These are phyloP conservation scores for Leuciscus waleckii DNA, from an alignment of 2,797 vertebrate species.

Conservation along the genomic window DNA sequence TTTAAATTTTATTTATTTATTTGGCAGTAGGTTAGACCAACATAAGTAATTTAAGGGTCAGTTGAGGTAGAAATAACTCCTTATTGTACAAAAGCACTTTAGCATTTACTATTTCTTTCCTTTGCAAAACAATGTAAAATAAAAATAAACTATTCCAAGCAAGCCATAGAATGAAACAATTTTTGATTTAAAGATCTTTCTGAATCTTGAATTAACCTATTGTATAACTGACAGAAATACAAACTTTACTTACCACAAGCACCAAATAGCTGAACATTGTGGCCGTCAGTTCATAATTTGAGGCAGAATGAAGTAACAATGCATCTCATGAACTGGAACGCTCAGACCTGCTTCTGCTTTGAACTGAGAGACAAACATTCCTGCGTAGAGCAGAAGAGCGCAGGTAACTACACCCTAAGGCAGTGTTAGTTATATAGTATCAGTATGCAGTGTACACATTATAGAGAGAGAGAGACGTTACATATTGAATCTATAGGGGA, in stretches of 20 bases:
- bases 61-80: not conserved
- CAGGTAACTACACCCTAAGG: constrained; percentile 13
- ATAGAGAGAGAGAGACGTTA: not conserved
- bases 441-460: constrained; percentile 2
- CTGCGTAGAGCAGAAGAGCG: not conserved
- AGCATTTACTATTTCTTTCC: not conserved
- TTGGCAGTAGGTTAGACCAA: not conserved
- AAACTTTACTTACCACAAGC: constrained; percentile 26
- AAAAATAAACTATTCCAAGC: not conserved
- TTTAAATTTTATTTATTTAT: not conserved
- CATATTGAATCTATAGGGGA: not conserved
- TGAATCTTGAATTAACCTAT: not conserved
- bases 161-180: not conserved
- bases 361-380: not conserved
- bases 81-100: not conserved
- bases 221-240: not conserved
- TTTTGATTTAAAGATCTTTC: not conserved
- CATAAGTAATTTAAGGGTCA: not conserved
- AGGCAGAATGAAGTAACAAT: not conserved
- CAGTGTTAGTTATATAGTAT: not conserved
- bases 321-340: not conserved
- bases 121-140: not conserved
- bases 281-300: not conserved
- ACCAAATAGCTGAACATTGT: constrained; percentile 14
- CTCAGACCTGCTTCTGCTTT: constrained; percentile 12